A percentile compares a stretch with the other conserved stretches of the same genome.
phyloP scores from a whole-genome alignment of 2,797 vertebrate genomes.

The Aplochiton taeniatus region DNA sequence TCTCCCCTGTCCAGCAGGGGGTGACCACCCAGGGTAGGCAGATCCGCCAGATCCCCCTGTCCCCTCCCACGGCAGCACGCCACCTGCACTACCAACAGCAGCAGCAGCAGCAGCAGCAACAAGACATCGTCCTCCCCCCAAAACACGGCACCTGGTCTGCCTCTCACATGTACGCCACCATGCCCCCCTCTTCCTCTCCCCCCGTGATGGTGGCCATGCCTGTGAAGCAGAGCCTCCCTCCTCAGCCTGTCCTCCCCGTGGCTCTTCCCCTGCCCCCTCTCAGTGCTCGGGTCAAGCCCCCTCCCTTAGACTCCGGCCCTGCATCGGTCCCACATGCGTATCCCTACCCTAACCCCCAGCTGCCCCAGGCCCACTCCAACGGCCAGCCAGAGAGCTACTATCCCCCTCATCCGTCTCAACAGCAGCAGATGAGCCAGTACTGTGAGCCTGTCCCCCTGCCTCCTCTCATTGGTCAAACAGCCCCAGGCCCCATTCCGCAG shows the following conservation, averaged over 20 bases:
- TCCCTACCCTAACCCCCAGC: slow-evolving; percentile 54
- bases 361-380: slow-evolving; percentile 62
- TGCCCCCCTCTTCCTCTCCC: slow-evolving; percentile 72
- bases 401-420: slow-evolving; percentile 66
- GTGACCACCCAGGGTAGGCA: slow-evolving; percentile 67
- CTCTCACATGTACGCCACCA: slow-evolving; percentile 74
- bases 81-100: slow-evolving; percentile 59
- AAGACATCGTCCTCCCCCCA: slow-evolving; percentile 66
- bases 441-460: slow-evolving; percentile 74
- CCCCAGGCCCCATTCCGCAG: slow-evolving; percentile 65
- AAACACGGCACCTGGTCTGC: slow-evolving; percentile 79
- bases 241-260: slow-evolving; percentile 71
- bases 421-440: slow-evolving; percentile 64
- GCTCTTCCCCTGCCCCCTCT: slow-evolving; percentile 77
- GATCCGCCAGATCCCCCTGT: slow-evolving; percentile 82
- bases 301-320: slow-evolving; percentile 60
- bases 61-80: slow-evolving; percentile 72
- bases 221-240: slow-evolving; percentile 68
- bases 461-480: slow-evolving; percentile 61
- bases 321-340: slow-evolving; percentile 47
- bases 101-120: slow-evolving; percentile 36
- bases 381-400: slow-evolving; percentile 71
- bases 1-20: slow-evolving; percentile 80
- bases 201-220: slow-evolving; percentile 71
- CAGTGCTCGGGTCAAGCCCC: slow-evolving; percentile 72